phyloP scores from a whole-genome alignment of 2,888 invertebrate genomes.

The Drosophila ustulata region DNA sequence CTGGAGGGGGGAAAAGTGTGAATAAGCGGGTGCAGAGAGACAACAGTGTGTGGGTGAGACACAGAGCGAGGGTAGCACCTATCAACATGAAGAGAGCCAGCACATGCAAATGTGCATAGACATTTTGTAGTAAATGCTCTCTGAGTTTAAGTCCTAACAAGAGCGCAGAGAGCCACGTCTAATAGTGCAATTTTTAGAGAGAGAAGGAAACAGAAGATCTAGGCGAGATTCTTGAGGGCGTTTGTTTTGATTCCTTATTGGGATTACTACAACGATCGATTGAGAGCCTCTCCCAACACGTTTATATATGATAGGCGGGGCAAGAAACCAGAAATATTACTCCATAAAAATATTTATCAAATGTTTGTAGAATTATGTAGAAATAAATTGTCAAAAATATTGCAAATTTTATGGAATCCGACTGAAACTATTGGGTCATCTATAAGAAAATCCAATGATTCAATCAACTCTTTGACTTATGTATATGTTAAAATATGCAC shows the following conservation, averaged over 20 bases:
- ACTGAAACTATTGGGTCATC: slow-evolving; percentile 10
- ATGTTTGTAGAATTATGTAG: slow-evolving; percentile 16
- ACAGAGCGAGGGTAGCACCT: slow-evolving; percentile 2
- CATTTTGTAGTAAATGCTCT: not conserved
- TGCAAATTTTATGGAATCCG: slow-evolving; percentile 2
- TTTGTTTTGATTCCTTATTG: slow-evolving; percentile 23
- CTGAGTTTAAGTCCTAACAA: not conserved
- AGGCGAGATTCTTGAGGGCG: slow-evolving; percentile 2
- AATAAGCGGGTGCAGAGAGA: not conserved
- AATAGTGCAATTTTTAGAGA: not conserved
- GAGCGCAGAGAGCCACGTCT: not conserved
- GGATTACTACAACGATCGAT: slow-evolving; percentile 33
- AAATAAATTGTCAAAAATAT: slow-evolving; percentile 9
- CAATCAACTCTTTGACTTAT: slow-evolving; percentile 1
- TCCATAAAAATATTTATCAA: slow-evolving; percentile 19
- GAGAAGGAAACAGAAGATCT: not conserved
- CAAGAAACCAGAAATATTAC: slow-evolving; percentile 39
- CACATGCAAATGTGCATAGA: not conserved
- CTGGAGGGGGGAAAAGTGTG: not conserved
- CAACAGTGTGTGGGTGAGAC: not conserved
- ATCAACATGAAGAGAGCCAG: not conserved
- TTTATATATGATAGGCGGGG: slow-evolving; percentile 21
- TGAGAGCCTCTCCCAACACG: slow-evolving; percentile 22
- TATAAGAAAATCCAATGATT: slow-evolving; percentile 12
- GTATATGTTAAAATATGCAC: slow-evolving; percentile 11